A percentile compares a stretch with the other conserved stretches of the same genome.
These are phyloP conservation scores for Lottia scabra DNA, from an alignment of 2,888 invertebrate genomes.

Conservation along the genomic window DNA sequence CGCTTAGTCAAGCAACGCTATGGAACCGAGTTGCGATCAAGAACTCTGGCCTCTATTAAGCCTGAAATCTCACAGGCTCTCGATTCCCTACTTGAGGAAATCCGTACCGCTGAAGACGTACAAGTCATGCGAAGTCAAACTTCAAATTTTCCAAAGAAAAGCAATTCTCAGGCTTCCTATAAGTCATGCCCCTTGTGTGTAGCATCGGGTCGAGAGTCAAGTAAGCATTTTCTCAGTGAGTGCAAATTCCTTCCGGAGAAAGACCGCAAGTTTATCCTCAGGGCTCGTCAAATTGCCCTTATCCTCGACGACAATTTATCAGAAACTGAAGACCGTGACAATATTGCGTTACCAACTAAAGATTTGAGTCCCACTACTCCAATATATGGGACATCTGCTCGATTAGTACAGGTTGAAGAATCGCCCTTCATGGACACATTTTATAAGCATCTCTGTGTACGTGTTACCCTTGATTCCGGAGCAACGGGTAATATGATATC, in stretches of 20 bases:
- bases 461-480: slow-evolving; percentile 10
- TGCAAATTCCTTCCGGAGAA: slow-evolving; percentile 26
- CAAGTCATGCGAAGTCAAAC: slow-evolving; percentile 23
- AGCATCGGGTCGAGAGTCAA: slow-evolving; percentile 9
- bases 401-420: not conserved
- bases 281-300: slow-evolving; percentile 11
- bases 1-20: slow-evolving; percentile 36
- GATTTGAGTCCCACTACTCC: too few relatives aligned
- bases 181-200: slow-evolving; percentile 32
- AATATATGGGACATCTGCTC: not conserved
- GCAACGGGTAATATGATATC: slow-evolving; percentile 28
- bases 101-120: slow-evolving; percentile 21
- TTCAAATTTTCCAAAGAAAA: not conserved
- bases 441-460: not conserved
- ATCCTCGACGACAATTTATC: not conserved
- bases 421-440: not conserved
- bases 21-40: slow-evolving; percentile 32
- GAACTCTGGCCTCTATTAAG: slow-evolving; percentile 36
- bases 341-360: too few relatives aligned
- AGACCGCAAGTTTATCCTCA: slow-evolving; percentile 23
- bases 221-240: slow-evolving; percentile 24
- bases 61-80: slow-evolving; percentile 36
- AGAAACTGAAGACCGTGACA: slow-evolving; percentile 1
- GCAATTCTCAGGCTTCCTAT: not conserved
- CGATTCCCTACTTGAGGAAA: slow-evolving; percentile 33